These are phyloP conservation scores for Ferdinandea cuprea DNA, from an alignment of 2,888 invertebrate genomes.

Conservation along the genomic window DNA sequence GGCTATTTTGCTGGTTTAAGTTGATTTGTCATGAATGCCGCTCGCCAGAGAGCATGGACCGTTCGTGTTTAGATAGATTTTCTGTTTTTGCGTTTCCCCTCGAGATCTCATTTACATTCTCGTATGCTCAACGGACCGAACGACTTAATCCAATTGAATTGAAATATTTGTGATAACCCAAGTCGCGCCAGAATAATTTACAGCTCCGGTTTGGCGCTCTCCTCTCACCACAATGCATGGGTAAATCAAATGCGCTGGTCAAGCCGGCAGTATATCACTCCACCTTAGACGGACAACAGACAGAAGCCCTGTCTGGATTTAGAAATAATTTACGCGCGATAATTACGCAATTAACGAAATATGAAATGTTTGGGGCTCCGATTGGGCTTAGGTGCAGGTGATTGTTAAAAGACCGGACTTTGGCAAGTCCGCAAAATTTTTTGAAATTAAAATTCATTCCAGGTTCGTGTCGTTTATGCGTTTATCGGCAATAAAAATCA, in stretches of 20 bases:
- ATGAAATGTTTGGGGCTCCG: constrained; percentile 18
- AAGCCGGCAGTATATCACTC: constrained; percentile 57
- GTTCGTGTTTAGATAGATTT: not conserved
- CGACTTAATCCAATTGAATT: constrained; percentile 69
- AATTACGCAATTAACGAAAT: constrained; percentile 71
- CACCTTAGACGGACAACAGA: constrained; percentile 65
- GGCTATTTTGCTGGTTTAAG: constrained; percentile 40
- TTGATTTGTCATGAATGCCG: constrained; percentile 65
- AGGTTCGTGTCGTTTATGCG: constrained; percentile 35
- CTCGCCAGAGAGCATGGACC: constrained; percentile 27
- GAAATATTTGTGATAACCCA: constrained; percentile 61
- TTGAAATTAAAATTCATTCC: constrained; percentile 4
- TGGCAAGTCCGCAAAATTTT: not conserved
- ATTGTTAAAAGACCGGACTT: constrained; percentile 11
- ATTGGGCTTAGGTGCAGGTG: not conserved
- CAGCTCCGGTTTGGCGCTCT: constrained; percentile 26
- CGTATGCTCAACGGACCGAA: constrained; percentile 36
- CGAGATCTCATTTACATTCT: constrained; percentile 61
- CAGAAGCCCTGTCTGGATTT: constrained; percentile 64
- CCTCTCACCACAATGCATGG: not conserved
- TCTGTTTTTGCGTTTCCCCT: not conserved
- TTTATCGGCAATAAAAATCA: constrained; percentile 56
- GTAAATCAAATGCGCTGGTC: constrained; percentile 7
- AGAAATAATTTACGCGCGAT: constrained; percentile 62
- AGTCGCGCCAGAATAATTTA: constrained; percentile 57